phyloP scores from a whole-genome alignment of 1,140 invertebrate species.

The Mamestra configurata region DNA sequence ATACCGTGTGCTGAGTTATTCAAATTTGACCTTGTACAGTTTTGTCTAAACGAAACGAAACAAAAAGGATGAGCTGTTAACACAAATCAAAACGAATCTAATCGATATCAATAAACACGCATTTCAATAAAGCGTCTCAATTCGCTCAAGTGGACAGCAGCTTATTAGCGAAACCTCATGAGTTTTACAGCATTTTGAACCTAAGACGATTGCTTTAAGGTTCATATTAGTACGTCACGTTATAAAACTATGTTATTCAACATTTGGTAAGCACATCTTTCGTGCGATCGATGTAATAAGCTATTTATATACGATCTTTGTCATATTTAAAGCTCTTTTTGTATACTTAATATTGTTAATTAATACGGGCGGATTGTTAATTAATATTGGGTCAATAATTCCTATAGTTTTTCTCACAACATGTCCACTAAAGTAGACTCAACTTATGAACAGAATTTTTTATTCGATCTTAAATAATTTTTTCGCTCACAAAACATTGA shows the following conservation, averaged over 20 bases:
- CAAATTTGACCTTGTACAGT: too few relatives aligned
- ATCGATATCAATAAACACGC: constrained; percentile 20
- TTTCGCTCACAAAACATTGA: background rate
- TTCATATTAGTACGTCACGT: constrained; percentile 23
- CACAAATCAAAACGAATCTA: background rate
- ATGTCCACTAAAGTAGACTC: background rate
- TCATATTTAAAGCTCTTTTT: constrained; percentile 2
- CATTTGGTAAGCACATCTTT: constrained; percentile 25
- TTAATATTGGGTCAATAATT: constrained; percentile 35
- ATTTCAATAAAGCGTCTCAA: constrained; percentile 23
- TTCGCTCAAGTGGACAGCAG: constrained; percentile 35
- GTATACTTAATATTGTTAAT: constrained; percentile 2
- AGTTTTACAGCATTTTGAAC: constrained; percentile 26
- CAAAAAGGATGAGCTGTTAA: too few relatives aligned
- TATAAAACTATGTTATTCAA: constrained; percentile 25
- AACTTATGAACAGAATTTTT: background rate
- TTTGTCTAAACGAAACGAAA: too few relatives aligned
- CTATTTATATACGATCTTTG: constrained; percentile 5
- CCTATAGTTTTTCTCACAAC: background rate
- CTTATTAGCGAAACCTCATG: constrained; percentile 18
- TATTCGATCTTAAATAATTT: too few relatives aligned
- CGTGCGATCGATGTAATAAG: constrained; percentile 22
- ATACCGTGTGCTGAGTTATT: too few relatives aligned
- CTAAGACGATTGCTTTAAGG: background rate
- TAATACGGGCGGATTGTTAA: background rate